Evolutionary conservation across 2,888 invertebrate species (phyloP), one percentile per base, ranked within the genome.

Genomic region (Chalcosyrphus nemorum): DNA sequence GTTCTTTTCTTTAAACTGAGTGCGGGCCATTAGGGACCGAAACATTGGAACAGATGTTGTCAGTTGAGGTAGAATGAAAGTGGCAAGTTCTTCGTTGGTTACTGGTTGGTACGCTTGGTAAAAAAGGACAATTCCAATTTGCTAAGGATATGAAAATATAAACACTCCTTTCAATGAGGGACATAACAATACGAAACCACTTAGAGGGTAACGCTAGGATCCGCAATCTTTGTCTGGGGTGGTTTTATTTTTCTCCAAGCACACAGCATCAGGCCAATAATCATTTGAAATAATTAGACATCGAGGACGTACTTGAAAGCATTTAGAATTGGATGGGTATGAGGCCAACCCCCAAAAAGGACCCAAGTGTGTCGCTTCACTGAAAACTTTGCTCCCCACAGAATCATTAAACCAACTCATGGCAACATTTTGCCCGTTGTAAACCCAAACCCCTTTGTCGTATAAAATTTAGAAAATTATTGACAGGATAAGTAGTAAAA

Each of bases 111-210:
- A n/a, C 45, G 47, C 29, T 27, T 59, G n/a, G 17, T n/a, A 9
- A 15, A 52, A 47, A 52, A 59, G 54, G 61, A 68, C 78, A 68
- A 54, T 72, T 78, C 27, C 72, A 72, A 78, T 71, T 78, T 72
- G 56, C 61, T 38, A 66, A 81, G 76, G 63, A 81, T 70, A 70
- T 57, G 75, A 65, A 81, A 81, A 45, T 81, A 71, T 70, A 81
- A 76, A 81, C 70, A 70, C 65, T 52, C 11, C 41, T 54, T 63
- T 70, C 50, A 76, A 76, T 43, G 38, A 32, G 19, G 43, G 35
- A 56, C 41, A 81, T 77, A 76, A 77, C 70, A 77, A 76, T 65
- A 50, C 52, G 21, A 76, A 77, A 65, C 65, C 77, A 71, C 71
- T 81, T 77, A 81, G 50, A 50, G 41, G 56, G 43, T 52, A 65